Percentiles rank a stretch among this genome's conserved stretches.
Conservation (phyloP, 2,797 vertebrate species). For the Notamacropus eugenii region DNA sequence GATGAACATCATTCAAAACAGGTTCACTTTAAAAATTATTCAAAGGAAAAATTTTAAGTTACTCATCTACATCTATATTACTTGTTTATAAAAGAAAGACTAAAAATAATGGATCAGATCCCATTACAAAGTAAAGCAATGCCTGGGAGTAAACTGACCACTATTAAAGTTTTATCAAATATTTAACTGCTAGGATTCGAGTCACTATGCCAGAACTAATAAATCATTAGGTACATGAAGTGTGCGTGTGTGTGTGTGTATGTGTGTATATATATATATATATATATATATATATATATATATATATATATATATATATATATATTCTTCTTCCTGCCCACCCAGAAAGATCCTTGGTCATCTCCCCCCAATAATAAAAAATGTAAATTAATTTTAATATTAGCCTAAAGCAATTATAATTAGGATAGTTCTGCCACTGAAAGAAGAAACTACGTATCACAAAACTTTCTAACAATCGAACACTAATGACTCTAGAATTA, state of each 20-base stretch:
- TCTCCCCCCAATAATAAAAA: slow-evolving; percentile 24
- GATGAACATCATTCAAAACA: neutral
- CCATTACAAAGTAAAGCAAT: neutral
- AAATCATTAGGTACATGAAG: slow-evolving; percentile 1
- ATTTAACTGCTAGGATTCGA: slow-evolving; percentile 13
- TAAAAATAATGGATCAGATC: slow-evolving; percentile 33
- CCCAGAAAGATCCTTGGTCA: neutral
- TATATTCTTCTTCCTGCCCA: neutral
- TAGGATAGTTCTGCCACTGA: slow-evolving; percentile 6
- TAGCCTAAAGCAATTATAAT: slow-evolving; percentile 25
- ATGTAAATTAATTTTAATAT: slow-evolving; percentile 15
- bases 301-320: too few species aligned
- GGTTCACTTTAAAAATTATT: neutral
- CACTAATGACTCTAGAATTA: neutral
- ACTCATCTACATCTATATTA: slow-evolving; percentile 5
- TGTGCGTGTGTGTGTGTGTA: too few species aligned
- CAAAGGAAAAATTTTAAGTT: slow-evolving; percentile 24
- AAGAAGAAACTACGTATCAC: neutral
- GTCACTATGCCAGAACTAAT: neutral
- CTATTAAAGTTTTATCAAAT: neutral
- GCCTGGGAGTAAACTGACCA: slow-evolving; percentile 19
- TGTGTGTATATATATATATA: too few species aligned
- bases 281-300: too few species aligned
- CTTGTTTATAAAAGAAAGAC: slow-evolving; percentile 37
- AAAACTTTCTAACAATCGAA: neutral